Percentiles rank a stretch among this genome's conserved stretches.
phyloP scores from a whole-genome alignment of 2,113 vertebrate genomes.

The Pomatorhinus ruficollis region DNA sequence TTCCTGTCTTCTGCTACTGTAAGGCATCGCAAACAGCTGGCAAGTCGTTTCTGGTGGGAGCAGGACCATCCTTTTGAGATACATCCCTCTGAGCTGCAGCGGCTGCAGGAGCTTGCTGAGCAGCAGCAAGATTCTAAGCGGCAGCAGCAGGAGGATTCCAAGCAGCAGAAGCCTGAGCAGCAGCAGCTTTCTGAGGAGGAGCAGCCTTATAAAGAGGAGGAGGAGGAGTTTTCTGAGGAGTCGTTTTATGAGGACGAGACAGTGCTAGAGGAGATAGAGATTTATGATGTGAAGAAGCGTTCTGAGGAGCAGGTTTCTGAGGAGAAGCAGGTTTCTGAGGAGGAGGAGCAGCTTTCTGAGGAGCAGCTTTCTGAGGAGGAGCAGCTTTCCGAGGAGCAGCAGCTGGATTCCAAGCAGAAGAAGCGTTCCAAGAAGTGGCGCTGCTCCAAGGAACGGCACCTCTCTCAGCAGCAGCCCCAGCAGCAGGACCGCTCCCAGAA shows the following conservation, averaged over 20 bases:
- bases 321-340: too few species aligned
- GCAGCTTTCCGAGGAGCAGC: background rate
- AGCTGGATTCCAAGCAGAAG: background rate
- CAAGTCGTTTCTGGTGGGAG: too few species aligned
- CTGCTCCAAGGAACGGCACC: background rate
- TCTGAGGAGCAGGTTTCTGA: too few species aligned
- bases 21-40: too few species aligned
- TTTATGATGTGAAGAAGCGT: too few species aligned
- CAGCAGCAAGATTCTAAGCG: background rate
- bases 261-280: too few species aligned
- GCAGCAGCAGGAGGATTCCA: background rate
- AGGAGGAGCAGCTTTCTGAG: background rate
- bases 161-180: background rate
- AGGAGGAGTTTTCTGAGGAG: too few species aligned
- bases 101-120: background rate
- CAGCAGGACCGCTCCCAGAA: background rate
- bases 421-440: background rate
- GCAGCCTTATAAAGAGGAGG: too few species aligned
- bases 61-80: background rate
- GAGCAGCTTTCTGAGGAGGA: background rate
- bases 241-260: too few species aligned
- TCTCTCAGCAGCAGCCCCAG: background rate
- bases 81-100: background rate
- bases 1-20: too few species aligned
- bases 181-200: too few species aligned